A percentile compares a stretch with the other conserved stretches of the same genome.
Evolutionary conservation across 1,140 invertebrate genomes (phyloP).

Genomic region (Lerema accius): DNA sequence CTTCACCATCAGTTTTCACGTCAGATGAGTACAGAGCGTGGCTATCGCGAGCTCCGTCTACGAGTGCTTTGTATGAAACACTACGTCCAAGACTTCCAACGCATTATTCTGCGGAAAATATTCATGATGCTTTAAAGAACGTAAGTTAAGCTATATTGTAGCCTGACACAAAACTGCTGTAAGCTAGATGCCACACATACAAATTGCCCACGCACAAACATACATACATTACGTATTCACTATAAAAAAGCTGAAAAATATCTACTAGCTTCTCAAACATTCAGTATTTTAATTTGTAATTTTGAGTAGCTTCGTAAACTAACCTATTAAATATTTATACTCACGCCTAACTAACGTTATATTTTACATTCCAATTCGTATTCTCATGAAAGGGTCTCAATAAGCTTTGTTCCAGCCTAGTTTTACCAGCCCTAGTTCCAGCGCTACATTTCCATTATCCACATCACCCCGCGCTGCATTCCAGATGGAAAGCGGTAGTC

Average conservation of each 20-base stretch:
- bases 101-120: constrained; percentile 94
- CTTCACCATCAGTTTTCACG: constrained; percentile 88
- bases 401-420: no score
- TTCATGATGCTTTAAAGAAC: constrained; percentile 90
- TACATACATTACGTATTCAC: not conserved
- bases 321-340: no score
- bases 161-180: constrained; percentile 14
- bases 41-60: constrained; percentile 94
- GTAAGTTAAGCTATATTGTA: constrained; percentile 77
- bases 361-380: no score
- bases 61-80: constrained; percentile 95
- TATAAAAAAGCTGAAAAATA: no score
- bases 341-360: no score
- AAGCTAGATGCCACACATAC: constrained; percentile 10
- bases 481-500: constrained; percentile 84
- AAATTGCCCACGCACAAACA: not conserved
- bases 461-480: constrained; percentile 18
- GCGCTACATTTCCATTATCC: not conserved
- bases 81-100: constrained; percentile 84
- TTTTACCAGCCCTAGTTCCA: not conserved
- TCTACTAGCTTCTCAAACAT: no score
- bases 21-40: constrained; percentile 95
- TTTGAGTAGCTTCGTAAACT: no score
- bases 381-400: no score
- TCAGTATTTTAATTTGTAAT: no score